These are phyloP conservation scores for Siderastrea siderea DNA, from an alignment of 92 coral and sea anemone genomes.

Conservation along the genomic window DNA sequence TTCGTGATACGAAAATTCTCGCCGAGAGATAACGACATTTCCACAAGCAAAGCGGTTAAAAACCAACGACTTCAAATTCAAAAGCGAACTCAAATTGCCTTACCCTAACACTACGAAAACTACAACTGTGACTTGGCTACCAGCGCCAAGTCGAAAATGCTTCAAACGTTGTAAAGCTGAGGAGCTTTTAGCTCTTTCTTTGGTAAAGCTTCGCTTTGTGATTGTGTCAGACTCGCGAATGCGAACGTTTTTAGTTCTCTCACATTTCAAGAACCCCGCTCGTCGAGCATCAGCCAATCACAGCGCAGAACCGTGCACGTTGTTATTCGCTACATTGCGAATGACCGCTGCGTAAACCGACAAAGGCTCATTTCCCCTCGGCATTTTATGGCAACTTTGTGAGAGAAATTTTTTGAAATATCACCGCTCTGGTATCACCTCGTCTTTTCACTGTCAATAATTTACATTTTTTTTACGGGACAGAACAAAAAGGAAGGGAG, in stretches of 20 bases:
- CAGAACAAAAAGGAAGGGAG: no score
- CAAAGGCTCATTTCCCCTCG: conserved; percentile 1
- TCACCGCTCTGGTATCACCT: background rate
- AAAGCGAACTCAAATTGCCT: conserved; percentile 12
- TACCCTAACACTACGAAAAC: background rate
- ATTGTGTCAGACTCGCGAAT: conserved; percentile 65
- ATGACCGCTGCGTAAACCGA: conserved; percentile 47
- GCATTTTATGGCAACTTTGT: no score
- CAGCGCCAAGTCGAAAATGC: conserved; percentile 13
- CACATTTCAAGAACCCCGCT: conserved; percentile 97
- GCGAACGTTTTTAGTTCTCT: conserved; percentile 90
- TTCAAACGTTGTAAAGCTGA: background rate
- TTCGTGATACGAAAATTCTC: conserved; percentile 82
- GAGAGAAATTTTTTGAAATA: no score
- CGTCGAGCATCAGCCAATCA: conserved; percentile 83
- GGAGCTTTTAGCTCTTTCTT: background rate
- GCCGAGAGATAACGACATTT: conserved; percentile 91
- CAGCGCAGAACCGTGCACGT: conserved; percentile 64
- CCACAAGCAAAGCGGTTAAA: conserved; percentile 36
- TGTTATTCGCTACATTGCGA: conserved; percentile 40
- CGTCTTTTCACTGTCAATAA: no score
- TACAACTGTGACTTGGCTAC: conserved; percentile 21
- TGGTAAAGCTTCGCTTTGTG: conserved; percentile 8
- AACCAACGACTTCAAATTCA: conserved; percentile 27
- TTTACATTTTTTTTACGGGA: no score